Percentiles rank a stretch among this genome's conserved stretches.
Evolutionary conservation across 2,113 vertebrate species (phyloP).

Genomic region (Gopherus flavomarginatus): DNA sequence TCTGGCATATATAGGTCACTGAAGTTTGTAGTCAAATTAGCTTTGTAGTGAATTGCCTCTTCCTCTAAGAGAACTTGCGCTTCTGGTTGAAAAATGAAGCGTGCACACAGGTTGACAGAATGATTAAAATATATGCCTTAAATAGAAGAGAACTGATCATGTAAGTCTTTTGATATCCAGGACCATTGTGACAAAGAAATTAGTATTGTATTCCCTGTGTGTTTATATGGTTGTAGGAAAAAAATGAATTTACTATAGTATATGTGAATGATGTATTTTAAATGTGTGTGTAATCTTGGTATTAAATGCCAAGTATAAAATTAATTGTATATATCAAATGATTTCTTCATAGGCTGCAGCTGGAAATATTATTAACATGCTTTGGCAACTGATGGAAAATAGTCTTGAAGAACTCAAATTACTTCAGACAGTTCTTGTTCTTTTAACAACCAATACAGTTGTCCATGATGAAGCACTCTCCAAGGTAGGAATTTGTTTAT

Average conservation of each 20-base stretch:
- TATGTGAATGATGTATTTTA: background rate
- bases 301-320: background rate
- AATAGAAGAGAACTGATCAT: background rate
- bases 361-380: conserved; percentile 98
- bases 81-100: background rate
- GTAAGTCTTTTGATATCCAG: background rate
- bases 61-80: background rate
- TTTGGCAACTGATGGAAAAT: conserved; percentile 99
- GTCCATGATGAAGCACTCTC: conserved; percentile 97
- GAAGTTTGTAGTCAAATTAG: background rate
- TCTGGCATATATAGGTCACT: background rate
- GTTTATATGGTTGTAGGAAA: background rate
- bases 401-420: conserved; percentile 97
- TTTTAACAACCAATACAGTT: conserved; percentile 97
- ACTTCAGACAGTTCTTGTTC: conserved; percentile 96
- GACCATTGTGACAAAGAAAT: background rate
- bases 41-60: background rate
- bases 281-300: background rate
- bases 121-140: background rate
- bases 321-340: conserved; percentile 22
- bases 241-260: background rate
- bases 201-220: background rate
- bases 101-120: fast-evolving
- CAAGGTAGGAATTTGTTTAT: conserved; percentile 85
- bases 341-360: conserved; percentile 89